Percentiles rank a stretch among this genome's conserved stretches.
phyloP scores from a whole-genome alignment of 2,113 vertebrate species.

The Sigmodon hispidus region DNA sequence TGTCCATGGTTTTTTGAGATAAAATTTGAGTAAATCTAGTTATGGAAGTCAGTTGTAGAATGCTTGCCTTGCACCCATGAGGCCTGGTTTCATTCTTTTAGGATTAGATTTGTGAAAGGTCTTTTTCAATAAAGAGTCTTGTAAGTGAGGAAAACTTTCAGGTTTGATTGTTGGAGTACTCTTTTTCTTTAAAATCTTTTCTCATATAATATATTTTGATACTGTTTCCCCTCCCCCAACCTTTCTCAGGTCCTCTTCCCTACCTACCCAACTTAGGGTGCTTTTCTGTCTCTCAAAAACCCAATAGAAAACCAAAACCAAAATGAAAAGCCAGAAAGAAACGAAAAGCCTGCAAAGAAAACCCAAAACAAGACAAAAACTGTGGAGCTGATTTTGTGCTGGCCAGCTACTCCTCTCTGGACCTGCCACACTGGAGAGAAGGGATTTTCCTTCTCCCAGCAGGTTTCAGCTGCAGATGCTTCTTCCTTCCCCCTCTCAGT shows the following conservation, averaged over 20 bases:
- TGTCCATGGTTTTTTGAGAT: conserved; percentile 20
- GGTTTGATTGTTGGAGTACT: background rate
- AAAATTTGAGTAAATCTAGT: background rate
- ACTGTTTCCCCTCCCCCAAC: background rate
- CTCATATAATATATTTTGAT: background rate
- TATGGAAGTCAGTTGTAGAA: background rate
- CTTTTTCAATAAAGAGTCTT: conserved; percentile 35
- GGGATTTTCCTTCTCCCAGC: background rate
- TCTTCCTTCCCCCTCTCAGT: background rate
- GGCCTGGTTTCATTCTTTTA: background rate
- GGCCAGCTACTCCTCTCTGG: background rate
- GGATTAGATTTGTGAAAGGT: background rate
- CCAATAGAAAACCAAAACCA: background rate
- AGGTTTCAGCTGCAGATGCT: background rate
- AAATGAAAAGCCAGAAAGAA: background rate
- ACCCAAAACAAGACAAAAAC: background rate
- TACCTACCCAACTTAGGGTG: background rate
- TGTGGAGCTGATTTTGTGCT: background rate
- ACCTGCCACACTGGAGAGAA: background rate
- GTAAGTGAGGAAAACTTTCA: background rate
- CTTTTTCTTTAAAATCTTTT: background rate
- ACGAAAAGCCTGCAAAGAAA: background rate
- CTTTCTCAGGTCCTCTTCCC: background rate
- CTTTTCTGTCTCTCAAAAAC: background rate
- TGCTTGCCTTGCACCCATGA: background rate